phyloP scores from a whole-genome alignment of 2,797 vertebrate genomes.

The Cirrhinus molitorella region DNA sequence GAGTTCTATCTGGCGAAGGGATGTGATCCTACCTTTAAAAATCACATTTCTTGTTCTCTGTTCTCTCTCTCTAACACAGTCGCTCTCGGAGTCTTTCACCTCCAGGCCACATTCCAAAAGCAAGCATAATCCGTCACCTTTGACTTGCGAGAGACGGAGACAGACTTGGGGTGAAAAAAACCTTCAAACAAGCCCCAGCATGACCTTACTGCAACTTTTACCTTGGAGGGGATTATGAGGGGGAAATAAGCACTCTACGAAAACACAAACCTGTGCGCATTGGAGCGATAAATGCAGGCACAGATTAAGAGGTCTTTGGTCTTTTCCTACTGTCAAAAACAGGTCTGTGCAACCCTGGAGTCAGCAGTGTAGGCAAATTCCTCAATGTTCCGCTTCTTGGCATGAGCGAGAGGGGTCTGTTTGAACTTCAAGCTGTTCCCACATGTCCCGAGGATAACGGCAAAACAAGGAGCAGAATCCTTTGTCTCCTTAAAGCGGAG shows the following conservation, averaged over 20 bases:
- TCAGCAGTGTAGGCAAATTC: constrained; percentile 73
- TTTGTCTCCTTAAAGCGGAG: constrained; percentile 65
- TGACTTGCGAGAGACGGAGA: constrained; percentile 67
- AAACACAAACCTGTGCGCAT: constrained; percentile 59
- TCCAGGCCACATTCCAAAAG: constrained; percentile 77
- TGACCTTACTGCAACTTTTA: constrained; percentile 74
- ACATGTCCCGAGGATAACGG: constrained; percentile 72
- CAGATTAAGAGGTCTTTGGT: constrained; percentile 66
- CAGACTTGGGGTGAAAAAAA: not conserved
- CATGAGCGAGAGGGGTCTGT: constrained; percentile 76
- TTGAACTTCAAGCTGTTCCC: constrained; percentile 80
- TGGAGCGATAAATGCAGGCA: constrained; percentile 64
- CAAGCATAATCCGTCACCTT: constrained; percentile 82
- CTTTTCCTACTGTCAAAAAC: constrained; percentile 71
- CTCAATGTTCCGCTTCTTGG: constrained; percentile 77
- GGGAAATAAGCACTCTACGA: constrained; percentile 40
- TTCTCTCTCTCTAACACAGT: constrained; percentile 61
- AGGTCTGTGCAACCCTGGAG: constrained; percentile 70
- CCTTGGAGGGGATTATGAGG: constrained; percentile 54
- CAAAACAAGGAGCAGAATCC: constrained; percentile 80
- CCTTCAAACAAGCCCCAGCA: constrained; percentile 76
- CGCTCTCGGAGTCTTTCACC: constrained; percentile 71
- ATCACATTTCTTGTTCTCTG: constrained; percentile 55
- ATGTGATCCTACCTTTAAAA: constrained; percentile 61
- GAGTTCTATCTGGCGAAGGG: constrained; percentile 61